A percentile compares a stretch with the other conserved stretches of the same genome.
phyloP scores from a whole-genome alignment of 2,888 invertebrate genomes.

The Andricus curvator region DNA sequence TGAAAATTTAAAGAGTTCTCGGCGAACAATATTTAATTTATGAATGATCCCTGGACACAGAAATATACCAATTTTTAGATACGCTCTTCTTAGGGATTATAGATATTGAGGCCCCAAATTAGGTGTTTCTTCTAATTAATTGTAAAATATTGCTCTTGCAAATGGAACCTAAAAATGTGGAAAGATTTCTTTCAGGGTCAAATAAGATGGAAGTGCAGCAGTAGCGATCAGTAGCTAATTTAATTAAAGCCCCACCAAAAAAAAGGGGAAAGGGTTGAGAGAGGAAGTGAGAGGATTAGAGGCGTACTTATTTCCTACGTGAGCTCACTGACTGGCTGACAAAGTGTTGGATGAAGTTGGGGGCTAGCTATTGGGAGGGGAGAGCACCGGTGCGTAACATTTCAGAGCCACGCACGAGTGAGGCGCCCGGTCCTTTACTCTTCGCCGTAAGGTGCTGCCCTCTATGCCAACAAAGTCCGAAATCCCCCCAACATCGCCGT shows the following conservation, averaged over 20 bases:
- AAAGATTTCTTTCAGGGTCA: too few relatives aligned
- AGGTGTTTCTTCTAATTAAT: too few relatives aligned
- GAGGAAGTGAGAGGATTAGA: conserved; percentile 26
- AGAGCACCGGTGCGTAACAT: conserved; percentile 32
- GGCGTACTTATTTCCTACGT: conserved; percentile 29
- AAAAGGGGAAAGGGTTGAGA: not conserved
- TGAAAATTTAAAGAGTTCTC: too few relatives aligned
- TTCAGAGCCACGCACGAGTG: not conserved
- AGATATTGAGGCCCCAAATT: too few relatives aligned
- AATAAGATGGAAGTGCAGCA: too few relatives aligned
- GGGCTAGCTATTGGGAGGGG: conserved; percentile 25
- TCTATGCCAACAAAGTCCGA: not conserved
- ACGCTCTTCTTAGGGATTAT: too few relatives aligned
- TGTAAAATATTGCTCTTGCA: too few relatives aligned
- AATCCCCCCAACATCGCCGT: too few relatives aligned
- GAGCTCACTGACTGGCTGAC: conserved; percentile 34
- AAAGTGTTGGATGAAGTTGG: conserved; percentile 6
- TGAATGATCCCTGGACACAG: too few relatives aligned
- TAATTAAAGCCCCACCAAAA: not conserved
- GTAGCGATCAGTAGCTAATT: not conserved
- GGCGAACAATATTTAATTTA: too few relatives aligned
- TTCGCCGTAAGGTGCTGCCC: conserved; percentile 31
- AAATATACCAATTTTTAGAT: too few relatives aligned
- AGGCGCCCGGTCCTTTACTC: not conserved
- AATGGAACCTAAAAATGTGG: too few relatives aligned